phyloP scores from a whole-genome alignment of 1,140 invertebrate genomes.

The Achroia grisella region DNA sequence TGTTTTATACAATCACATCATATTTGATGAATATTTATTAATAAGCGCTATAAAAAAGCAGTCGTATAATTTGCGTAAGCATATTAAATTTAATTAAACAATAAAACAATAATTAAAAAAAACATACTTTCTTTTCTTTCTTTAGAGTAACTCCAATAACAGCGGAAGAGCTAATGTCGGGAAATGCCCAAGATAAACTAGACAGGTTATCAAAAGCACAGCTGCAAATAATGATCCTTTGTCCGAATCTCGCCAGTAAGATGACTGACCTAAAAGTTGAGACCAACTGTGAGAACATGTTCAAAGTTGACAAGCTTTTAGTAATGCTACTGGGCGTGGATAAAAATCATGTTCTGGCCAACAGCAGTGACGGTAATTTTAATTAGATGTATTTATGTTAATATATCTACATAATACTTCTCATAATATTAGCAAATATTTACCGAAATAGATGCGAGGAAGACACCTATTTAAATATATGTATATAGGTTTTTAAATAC shows the following conservation, averaged over 20 bases:
- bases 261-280: constrained; percentile 74
- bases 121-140: constrained; percentile 20
- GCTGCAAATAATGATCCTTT: constrained; percentile 85
- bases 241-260: constrained; percentile 80
- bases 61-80: no score
- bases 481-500: no score
- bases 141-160: constrained; percentile 81
- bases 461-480: no score
- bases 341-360: constrained; percentile 45
- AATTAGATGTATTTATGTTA: no score
- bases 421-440: no score
- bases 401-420: no score
- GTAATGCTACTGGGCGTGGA: constrained; percentile 85
- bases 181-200: constrained; percentile 70
- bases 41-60: no score
- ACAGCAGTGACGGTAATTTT: constrained; percentile 47
- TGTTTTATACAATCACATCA: no score
- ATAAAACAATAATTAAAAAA: background rate
- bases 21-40: no score
- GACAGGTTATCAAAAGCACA: constrained; percentile 78
- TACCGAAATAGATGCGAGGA: no score
- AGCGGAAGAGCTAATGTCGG: constrained; percentile 80
- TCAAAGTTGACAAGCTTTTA: constrained; percentile 81
- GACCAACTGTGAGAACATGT: constrained; percentile 75
- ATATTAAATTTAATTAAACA: background rate